Conservation (phyloP, 2,888 invertebrate genomes). For the Allophyes oxyacanthae region DNA sequence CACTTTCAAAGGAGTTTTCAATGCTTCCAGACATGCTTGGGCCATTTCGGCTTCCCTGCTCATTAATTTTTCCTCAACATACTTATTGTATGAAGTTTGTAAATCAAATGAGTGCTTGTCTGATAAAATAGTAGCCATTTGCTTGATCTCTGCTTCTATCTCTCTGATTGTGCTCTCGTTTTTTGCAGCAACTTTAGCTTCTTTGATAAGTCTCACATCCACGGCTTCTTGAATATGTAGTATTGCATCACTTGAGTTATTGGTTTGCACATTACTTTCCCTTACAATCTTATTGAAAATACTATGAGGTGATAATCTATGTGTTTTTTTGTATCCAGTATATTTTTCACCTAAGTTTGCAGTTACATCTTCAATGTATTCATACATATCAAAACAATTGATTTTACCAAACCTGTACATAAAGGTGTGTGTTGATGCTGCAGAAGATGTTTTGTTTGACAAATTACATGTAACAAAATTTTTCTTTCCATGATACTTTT, state of each 20-base stretch:
- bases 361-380: constrained; percentile 86
- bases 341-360: constrained; percentile 87
- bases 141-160: constrained; percentile 83
- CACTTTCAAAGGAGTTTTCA: constrained; percentile 72
- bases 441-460: constrained; percentile 84
- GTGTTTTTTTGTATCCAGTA: constrained; percentile 82
- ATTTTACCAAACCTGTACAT: constrained; percentile 90
- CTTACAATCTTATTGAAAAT: constrained; percentile 82
- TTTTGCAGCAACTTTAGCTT: constrained; percentile 80
- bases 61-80: constrained; percentile 71
- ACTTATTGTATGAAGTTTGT: constrained; percentile 69
- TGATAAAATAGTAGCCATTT: constrained; percentile 80
- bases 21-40: constrained; percentile 78
- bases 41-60: constrained; percentile 80
- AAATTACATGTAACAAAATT: constrained; percentile 91
- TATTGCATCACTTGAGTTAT: constrained; percentile 80
- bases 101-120: constrained; percentile 79
- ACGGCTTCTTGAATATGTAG: constrained; percentile 82
- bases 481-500: constrained; percentile 85
- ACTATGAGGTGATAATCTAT: constrained; percentile 73
- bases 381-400: constrained; percentile 87
- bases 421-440: constrained; percentile 90
- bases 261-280: constrained; percentile 78
- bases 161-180: constrained; percentile 81
- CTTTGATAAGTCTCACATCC: constrained; percentile 75